These are phyloP conservation scores for Platycheirus albimanus DNA, from an alignment of 2,888 invertebrate genomes.

Conservation along the genomic window DNA sequence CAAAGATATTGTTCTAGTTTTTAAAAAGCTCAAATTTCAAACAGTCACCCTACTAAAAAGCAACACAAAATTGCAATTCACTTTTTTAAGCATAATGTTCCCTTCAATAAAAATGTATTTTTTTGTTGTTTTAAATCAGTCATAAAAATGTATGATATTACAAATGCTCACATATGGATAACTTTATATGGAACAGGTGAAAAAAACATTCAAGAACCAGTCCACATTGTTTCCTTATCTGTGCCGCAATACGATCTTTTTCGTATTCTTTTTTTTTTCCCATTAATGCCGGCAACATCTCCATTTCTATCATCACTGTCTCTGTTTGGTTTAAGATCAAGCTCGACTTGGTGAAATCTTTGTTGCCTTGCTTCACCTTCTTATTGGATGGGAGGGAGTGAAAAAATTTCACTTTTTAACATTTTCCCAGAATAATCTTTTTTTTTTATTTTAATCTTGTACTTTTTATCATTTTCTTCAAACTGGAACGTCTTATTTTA, in stretches of 20 bases:
- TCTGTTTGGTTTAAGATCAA: constrained; percentile 38
- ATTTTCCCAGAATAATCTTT: constrained; percentile 47
- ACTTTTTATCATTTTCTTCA: neutral
- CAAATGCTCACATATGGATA: too few species aligned
- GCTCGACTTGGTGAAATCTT: constrained; percentile 44
- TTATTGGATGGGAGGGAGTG: constrained; percentile 35
- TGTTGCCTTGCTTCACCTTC: constrained; percentile 17
- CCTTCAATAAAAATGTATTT: too few species aligned
- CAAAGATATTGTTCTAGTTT: too few species aligned
- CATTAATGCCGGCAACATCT: constrained; percentile 38
- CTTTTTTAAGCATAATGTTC: too few species aligned
- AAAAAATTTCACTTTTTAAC: constrained; percentile 57
- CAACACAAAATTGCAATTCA: too few species aligned
- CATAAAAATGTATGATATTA: too few species aligned
- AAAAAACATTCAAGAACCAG: constrained; percentile 1
- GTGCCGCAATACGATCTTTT: constrained; percentile 35
- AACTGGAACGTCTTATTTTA: constrained; percentile 11
- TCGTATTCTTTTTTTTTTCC: constrained; percentile 25
- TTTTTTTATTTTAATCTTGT: constrained; percentile 4
- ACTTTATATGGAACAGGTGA: constrained; percentile 11
- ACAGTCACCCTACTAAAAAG: too few species aligned
- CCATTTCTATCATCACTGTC: constrained; percentile 46
- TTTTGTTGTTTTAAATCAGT: too few species aligned
- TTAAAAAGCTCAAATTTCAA: too few species aligned
- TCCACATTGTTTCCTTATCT: constrained; percentile 36